Conservation (phyloP, 2,113 vertebrate genomes). For the Setophaga kirtlandii region DNA sequence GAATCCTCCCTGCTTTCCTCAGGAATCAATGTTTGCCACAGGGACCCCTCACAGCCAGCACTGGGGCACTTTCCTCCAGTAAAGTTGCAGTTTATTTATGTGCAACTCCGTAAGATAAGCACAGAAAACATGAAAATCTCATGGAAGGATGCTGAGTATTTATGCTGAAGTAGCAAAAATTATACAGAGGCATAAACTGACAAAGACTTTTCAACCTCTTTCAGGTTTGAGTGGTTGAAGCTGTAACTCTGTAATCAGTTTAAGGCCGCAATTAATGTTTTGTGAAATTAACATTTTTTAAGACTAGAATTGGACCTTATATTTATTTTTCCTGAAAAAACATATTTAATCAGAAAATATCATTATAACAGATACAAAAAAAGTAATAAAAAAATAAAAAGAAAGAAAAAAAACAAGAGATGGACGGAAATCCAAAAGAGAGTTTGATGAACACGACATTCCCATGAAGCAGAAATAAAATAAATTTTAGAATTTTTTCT, state of each 20-base stretch:
- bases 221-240: not conserved
- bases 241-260: not conserved
- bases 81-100: not conserved
- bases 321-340: too few relatives aligned
- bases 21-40: not conserved
- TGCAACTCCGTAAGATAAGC: not conserved
- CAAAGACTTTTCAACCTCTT: not conserved
- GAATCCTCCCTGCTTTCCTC: not conserved
- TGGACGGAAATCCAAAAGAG: not conserved
- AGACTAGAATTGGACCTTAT: not conserved
- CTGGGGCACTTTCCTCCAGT: not conserved
- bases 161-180: not conserved
- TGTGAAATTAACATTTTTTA: not conserved
- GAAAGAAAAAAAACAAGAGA: not conserved
- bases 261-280: not conserved
- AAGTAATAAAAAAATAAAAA: not conserved
- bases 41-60: rapidly evolving
- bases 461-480: not conserved
- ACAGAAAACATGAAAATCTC: not conserved
- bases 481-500: not conserved
- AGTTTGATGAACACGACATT: not conserved
- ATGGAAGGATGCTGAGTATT: not conserved
- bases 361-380: rapidly evolving
- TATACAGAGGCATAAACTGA: not conserved
- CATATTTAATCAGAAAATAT: not conserved